Evolutionary conservation across 2,797 vertebrate species (phyloP).

Genomic region (Neopelma chrysocephalum): DNA sequence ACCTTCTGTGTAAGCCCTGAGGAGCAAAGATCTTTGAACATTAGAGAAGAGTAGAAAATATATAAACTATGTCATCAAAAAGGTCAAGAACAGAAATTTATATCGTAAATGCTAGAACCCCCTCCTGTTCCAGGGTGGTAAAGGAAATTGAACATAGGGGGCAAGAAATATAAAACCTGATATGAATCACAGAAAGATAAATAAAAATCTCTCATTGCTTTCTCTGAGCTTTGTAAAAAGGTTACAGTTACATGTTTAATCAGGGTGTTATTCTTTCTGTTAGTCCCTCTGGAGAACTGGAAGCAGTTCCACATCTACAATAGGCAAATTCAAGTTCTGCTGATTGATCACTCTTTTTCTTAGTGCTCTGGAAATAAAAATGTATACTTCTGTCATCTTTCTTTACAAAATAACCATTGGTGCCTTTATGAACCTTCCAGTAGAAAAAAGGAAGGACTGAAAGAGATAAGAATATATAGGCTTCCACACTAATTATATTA

Average conservation of each 20-base stretch:
- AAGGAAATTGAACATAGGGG: background rate
- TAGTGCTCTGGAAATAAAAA: background rate
- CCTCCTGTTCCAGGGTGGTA: background rate
- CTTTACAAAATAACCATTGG: background rate
- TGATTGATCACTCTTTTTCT: background rate
- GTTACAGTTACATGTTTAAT: background rate
- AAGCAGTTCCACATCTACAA: background rate
- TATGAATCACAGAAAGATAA: background rate
- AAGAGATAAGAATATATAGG: background rate
- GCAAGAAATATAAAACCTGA: background rate
- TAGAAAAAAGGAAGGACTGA: background rate
- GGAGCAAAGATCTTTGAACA: background rate
- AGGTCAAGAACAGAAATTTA: background rate
- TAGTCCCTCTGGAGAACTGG: background rate
- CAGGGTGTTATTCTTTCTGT: background rate
- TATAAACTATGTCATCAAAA: conserved; percentile 5
- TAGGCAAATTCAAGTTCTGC: background rate
- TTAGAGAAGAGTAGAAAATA: conserved; percentile 8
- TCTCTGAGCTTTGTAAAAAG: background rate
- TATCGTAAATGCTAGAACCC: background rate
- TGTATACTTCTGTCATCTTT: background rate
- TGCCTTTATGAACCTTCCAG: background rate
- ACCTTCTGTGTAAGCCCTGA: background rate
- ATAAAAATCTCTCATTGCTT: background rate
- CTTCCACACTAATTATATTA: background rate